Percentiles rank a stretch among this genome's conserved stretches.
phyloP scores from a whole-genome alignment of 2,797 vertebrate species.

The Champsocephalus gunnari region DNA sequence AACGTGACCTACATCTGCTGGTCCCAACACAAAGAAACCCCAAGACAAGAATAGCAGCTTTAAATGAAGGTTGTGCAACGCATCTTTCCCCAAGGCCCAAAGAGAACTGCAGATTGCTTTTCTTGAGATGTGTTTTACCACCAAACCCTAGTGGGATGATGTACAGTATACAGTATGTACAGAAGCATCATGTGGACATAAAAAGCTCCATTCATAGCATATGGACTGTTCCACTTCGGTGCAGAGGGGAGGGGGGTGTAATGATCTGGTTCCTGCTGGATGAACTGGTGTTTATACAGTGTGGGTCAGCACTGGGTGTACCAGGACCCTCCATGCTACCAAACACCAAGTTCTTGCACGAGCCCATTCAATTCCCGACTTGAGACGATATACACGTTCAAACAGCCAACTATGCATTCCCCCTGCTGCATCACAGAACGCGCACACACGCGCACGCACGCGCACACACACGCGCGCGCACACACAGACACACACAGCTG shows the following conservation, averaged over 20 bases:
- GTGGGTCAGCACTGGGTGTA: slow-evolving; percentile 5
- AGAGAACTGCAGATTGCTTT: not conserved
- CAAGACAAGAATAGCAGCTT: no score
- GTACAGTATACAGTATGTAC: not conserved
- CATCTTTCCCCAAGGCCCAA: not conserved
- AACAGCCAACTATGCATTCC: slow-evolving; percentile 24
- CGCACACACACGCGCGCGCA: slow-evolving; percentile 32
- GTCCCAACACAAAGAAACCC: no score
- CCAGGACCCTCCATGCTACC: slow-evolving; percentile 9
- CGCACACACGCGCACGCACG: slow-evolving; percentile 27
- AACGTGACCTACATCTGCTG: no score
- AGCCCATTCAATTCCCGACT: slow-evolving; percentile 21
- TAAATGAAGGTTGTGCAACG: not conserved
- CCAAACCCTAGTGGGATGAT: not conserved
- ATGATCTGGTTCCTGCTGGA: slow-evolving; percentile 64
- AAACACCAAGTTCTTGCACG: not conserved
- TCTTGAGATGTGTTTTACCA: not conserved
- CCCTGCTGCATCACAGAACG: slow-evolving; percentile 12
- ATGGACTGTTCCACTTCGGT: slow-evolving; percentile 53
- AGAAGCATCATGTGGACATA: slow-evolving; percentile 35
- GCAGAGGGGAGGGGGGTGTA: slow-evolving; percentile 31
- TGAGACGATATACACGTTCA: slow-evolving; percentile 30
- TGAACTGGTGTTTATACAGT: slow-evolving; percentile 46
- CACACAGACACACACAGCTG: slow-evolving; percentile 26
- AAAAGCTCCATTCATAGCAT: slow-evolving; percentile 63